phyloP scores from a whole-genome alignment of 1,140 invertebrate species.

The Achroia grisella region DNA sequence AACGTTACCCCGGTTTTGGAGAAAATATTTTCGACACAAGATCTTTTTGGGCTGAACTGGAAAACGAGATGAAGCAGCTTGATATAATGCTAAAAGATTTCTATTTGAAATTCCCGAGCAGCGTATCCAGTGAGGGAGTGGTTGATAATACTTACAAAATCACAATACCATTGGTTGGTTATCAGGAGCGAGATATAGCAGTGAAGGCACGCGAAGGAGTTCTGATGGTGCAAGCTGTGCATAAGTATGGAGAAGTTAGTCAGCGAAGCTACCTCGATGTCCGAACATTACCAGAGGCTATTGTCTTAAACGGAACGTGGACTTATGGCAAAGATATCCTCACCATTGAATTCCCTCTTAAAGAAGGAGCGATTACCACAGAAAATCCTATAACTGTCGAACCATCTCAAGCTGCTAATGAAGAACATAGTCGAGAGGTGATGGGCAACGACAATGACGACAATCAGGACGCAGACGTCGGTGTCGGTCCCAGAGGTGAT shows the following conservation, averaged over 20 bases:
- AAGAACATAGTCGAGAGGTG: slow-evolving; percentile 20
- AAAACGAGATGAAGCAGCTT: slow-evolving; percentile 18
- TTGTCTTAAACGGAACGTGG: slow-evolving; percentile 38
- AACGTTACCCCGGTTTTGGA: neutral
- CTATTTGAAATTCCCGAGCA: slow-evolving; percentile 16
- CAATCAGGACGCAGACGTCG: slow-evolving; percentile 23
- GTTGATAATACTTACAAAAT: slow-evolving; percentile 30
- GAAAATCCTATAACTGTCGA: slow-evolving; percentile 6
- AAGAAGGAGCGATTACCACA: slow-evolving; percentile 2
- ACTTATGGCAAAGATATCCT: slow-evolving; percentile 28
- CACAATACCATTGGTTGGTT: slow-evolving; percentile 20
- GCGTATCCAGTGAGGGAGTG: slow-evolving; percentile 18
- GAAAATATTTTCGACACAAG: slow-evolving; percentile 29
- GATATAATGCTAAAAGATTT: slow-evolving; percentile 23
- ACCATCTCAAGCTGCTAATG: neutral
- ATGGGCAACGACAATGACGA: slow-evolving; percentile 7
- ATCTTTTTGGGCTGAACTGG: slow-evolving; percentile 24
- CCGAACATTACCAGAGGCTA: slow-evolving; percentile 18
- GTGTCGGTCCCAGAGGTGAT: slow-evolving; percentile 9
- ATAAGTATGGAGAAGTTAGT: slow-evolving; percentile 12
- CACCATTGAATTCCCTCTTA: slow-evolving; percentile 36
- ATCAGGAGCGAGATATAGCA: slow-evolving; percentile 30
- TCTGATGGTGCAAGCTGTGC: slow-evolving; percentile 34
- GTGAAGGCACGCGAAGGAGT: slow-evolving; percentile 31
- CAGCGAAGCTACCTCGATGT: slow-evolving; percentile 25